These are phyloP conservation scores for Cloeon dipterum DNA, from an alignment of 2,888 invertebrate species.

Conservation along the genomic window DNA sequence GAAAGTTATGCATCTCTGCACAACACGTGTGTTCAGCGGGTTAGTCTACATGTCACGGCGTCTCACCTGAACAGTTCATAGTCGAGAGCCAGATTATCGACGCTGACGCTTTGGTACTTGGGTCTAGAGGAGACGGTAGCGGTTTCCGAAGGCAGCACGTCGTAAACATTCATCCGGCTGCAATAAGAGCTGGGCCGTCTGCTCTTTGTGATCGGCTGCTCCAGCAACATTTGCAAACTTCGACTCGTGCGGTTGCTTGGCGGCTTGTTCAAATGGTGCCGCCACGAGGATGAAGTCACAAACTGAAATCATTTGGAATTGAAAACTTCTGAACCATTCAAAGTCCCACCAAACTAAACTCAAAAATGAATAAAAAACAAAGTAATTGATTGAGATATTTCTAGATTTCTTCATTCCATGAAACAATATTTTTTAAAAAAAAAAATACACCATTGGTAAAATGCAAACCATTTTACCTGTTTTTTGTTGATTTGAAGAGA, in stretches of 20 bases:
- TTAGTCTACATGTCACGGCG: too few species aligned
- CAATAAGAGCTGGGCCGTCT: constrained; percentile 6
- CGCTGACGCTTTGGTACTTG: constrained; percentile 19
- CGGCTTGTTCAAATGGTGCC: background rate
- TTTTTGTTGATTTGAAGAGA: constrained; percentile 12
- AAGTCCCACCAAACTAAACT: too few species aligned
- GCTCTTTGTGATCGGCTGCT: background rate
- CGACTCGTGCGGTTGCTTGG: background rate
- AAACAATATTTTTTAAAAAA: too few species aligned
- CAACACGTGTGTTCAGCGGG: too few species aligned
- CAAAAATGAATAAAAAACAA: too few species aligned
- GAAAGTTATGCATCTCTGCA: too few species aligned
- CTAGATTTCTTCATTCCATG: too few species aligned
- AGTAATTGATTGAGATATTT: too few species aligned
- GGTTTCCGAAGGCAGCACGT: constrained; percentile 4
- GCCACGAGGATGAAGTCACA: background rate
- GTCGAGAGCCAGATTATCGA: constrained; percentile 47
- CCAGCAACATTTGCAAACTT: background rate
- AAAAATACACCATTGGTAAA: too few species aligned
- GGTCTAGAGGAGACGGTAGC: background rate
- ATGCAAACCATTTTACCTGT: too few species aligned
- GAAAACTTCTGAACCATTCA: too few species aligned
- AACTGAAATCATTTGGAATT: too few species aligned
- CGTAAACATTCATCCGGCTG: constrained; percentile 9
- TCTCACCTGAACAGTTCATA: constrained; percentile 44